Evolutionary conservation across 2,888 invertebrate genomes (phyloP).

Genomic region (Parnassius smintheus): DNA sequence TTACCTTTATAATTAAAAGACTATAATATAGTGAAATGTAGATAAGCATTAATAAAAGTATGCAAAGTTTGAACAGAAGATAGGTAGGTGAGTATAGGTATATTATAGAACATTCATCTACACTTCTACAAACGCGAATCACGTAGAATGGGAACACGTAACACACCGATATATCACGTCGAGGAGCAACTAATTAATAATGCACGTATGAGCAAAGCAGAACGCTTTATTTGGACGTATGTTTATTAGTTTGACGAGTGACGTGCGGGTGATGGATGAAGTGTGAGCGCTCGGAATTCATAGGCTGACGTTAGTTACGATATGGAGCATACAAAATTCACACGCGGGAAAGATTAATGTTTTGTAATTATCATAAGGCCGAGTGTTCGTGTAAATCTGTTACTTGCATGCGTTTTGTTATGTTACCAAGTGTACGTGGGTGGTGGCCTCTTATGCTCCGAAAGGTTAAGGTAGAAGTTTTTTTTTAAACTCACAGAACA

Average conservation of each 20-base stretch:
- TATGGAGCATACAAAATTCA: slow-evolving; percentile 15
- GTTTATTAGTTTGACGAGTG: slow-evolving; percentile 24
- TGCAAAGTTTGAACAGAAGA: too few relatives aligned
- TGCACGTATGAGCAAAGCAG: slow-evolving; percentile 20
- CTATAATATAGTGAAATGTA: too few relatives aligned
- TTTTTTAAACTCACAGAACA: too few relatives aligned
- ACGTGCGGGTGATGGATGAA: slow-evolving; percentile 21
- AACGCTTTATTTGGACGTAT: slow-evolving; percentile 19
- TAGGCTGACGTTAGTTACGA: slow-evolving; percentile 9
- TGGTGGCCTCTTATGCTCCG: too few relatives aligned
- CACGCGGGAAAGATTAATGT: slow-evolving; percentile 19
- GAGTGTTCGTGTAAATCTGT: slow-evolving; percentile 1
- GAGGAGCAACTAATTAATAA: slow-evolving; percentile 13
- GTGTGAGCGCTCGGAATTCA: neutral
- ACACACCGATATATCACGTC: slow-evolving; percentile 5
- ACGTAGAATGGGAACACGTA: neutral
- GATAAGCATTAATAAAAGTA: too few relatives aligned
- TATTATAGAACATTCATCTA: too few relatives aligned
- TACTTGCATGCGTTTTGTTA: neutral
- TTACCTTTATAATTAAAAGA: too few relatives aligned
- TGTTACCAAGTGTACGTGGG: neutral
- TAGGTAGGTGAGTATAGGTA: too few relatives aligned
- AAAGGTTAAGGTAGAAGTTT: too few relatives aligned
- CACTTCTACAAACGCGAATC: neutral
- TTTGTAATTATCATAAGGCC: slow-evolving; percentile 11